Conservation (phyloP, 2,888 invertebrate species). For the Ctenicera cuprea region DNA sequence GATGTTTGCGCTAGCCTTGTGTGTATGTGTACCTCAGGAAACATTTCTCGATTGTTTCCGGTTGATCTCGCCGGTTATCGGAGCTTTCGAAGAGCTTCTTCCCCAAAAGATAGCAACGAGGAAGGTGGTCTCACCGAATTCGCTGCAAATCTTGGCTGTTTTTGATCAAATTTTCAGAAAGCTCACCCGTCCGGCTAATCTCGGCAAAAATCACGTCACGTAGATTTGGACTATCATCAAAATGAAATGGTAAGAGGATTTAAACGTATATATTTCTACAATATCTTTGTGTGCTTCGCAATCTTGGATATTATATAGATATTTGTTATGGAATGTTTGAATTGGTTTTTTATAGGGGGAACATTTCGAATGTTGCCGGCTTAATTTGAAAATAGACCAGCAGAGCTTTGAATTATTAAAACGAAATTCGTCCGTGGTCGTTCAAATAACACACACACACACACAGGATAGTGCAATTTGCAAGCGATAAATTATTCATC, state of each 20-base stretch:
- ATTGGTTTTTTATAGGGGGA: constrained; percentile 18
- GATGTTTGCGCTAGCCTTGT: constrained; percentile 56
- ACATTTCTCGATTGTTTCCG: constrained; percentile 55
- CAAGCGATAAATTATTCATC: constrained; percentile 46
- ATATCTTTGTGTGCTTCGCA: constrained; percentile 34
- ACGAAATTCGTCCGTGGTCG: not conserved
- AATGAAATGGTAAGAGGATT: constrained; percentile 50
- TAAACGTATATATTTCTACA: constrained; percentile 40
- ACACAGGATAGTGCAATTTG: constrained; percentile 1
- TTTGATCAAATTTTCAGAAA: constrained; percentile 24
- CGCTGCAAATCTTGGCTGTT: not conserved
- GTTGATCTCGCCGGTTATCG: constrained; percentile 42
- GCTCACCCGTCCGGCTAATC: constrained; percentile 24
- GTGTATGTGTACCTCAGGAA: constrained; percentile 56
- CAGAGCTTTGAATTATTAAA: constrained; percentile 8
- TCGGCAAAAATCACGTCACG: constrained; percentile 39
- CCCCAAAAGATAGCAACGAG: constrained; percentile 21
- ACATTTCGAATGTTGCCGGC: not conserved
- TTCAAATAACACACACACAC: not conserved
- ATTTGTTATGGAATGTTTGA: constrained; percentile 37
- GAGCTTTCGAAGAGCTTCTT: constrained; percentile 30
- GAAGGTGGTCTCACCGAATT: constrained; percentile 22
- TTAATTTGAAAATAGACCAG: constrained; percentile 13
- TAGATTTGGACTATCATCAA: constrained; percentile 48
- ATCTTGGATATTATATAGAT: constrained; percentile 35